Evolutionary conservation across 2,797 vertebrate species (phyloP).

Genomic region (Podarcis lilfordi): DNA sequence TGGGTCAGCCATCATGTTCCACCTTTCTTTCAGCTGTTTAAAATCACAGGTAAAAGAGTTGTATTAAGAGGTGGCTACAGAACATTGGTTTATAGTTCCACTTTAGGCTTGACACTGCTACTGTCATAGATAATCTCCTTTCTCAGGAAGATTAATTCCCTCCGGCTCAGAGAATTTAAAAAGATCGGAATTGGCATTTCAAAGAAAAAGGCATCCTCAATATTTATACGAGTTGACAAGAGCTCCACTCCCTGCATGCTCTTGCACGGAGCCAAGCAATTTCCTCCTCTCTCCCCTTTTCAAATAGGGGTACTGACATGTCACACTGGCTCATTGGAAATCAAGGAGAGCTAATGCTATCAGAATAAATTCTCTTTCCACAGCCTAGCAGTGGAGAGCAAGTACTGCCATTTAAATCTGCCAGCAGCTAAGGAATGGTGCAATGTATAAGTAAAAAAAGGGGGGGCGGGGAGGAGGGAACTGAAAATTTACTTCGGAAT

Average conservation of each 20-base stretch:
- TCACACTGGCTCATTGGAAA: not conserved
- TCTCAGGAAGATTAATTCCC: constrained; percentile 52
- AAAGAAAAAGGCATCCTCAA: constrained; percentile 22
- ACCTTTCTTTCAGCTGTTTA: constrained; percentile 16
- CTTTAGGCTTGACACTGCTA: constrained; percentile 18
- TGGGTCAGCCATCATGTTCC: not conserved
- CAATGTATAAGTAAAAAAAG: not conserved
- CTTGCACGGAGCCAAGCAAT: constrained; percentile 37
- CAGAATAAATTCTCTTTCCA: constrained; percentile 17
- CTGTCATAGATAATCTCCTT: not conserved
- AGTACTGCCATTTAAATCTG: not conserved
- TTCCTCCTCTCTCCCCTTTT: not conserved
- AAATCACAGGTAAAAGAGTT: constrained; percentile 11
- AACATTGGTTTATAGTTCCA: not conserved
- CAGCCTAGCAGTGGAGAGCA: not conserved
- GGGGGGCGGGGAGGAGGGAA: not conserved
- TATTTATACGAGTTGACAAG: constrained; percentile 60
- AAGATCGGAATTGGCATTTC: not conserved
- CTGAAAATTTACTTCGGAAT: not conserved
- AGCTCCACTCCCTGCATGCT: constrained; percentile 28
- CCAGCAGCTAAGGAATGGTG: not conserved
- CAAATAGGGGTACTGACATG: not conserved
- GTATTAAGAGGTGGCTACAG: constrained; percentile 16
- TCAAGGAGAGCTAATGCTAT: not conserved
- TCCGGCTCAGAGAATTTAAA: constrained; percentile 44